Evolutionary conservation across 1,140 invertebrate genomes (phyloP), one percentile per base, ranked within the genome.

Genomic region (Oryctes rhinoceros): DNA sequence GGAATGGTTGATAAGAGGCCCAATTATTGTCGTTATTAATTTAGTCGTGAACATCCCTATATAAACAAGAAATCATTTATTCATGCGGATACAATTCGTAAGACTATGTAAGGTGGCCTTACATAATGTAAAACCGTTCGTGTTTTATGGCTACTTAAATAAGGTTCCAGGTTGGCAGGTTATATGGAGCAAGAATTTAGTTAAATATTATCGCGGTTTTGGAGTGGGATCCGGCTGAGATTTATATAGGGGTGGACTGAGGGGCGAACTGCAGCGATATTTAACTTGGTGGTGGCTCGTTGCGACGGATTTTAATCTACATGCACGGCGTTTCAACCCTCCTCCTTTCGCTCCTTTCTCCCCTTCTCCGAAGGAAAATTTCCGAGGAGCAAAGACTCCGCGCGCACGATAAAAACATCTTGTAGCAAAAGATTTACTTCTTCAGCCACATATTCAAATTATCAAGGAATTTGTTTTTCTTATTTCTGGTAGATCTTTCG

Each of bases 371-470:
- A 39, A 5, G 75, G 77, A 79, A 81, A 86, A 85, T 84, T 86
- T 83, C 65, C 53, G 18, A 59, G 65, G 79, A 84, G 85, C 83
- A 86, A 86, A 85, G 84, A 85, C 84, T 86, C 71, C 71, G 37
- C 71, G 71, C 20, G 80, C 76, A 86, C 85, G 86, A 87, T 87
- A 87, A 87, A 87, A 87, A 87, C 86, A 87, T 87, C 86, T 87
- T 87, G 86, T 87, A 85, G 85, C 85, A 82, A 80, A 84, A 87
- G 86, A 86, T 87, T 87, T 86, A 86, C 85, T 87, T 83, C 84
- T 85, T 84, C 85, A 84, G 83, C 84, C 86, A 87, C 86, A 87
- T 87, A 87, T 87, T 87, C 86, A 87, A 87, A 87, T 87, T 87
- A 87, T 87, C 86, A 87, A 83, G 84, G 82, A 87, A 86, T 87